Conservation (phyloP, 2,113 vertebrate genomes). For the Pelobates fuscus region DNA sequence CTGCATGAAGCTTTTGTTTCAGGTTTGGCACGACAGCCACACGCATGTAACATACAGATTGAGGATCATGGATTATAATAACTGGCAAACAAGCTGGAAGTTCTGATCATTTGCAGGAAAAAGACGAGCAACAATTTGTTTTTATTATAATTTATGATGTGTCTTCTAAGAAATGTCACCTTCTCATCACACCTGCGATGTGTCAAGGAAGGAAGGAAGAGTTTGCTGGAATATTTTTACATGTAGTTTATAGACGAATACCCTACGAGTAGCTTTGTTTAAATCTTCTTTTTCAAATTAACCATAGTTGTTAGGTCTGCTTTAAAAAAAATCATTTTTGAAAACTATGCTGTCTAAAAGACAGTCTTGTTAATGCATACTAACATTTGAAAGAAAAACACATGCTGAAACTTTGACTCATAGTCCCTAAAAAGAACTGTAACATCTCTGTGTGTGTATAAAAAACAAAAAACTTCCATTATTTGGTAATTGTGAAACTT, state of each 20-base stretch:
- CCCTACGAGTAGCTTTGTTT: too few relatives aligned
- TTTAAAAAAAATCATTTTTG: too few relatives aligned
- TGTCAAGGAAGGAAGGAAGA: background rate
- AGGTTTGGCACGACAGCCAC: constrained; percentile 10
- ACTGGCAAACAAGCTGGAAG: background rate
- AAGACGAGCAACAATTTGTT: constrained; percentile 33
- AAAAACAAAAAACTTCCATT: too few relatives aligned
- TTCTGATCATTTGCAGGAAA: constrained; percentile 24
- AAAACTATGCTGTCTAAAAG: too few relatives aligned
- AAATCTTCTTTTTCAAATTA: too few relatives aligned
- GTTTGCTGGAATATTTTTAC: background rate
- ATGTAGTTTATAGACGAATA: too few relatives aligned
- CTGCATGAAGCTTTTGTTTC: constrained; percentile 43
- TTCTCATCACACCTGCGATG: constrained; percentile 15
- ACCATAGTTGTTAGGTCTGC: too few relatives aligned
- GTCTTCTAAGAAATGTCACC: constrained; percentile 11
- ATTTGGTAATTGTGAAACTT: background rate
- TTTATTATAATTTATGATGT: constrained; percentile 17
- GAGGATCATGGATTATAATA: constrained; percentile 24
- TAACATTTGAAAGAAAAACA: too few relatives aligned
- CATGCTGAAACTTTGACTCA: too few relatives aligned
- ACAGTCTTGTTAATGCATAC: too few relatives aligned
- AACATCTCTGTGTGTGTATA: too few relatives aligned
- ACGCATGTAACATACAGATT: constrained; percentile 32
- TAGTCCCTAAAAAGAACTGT: too few relatives aligned